Evolutionary conservation across 2,888 invertebrate genomes (phyloP), one percentile per base, ranked within the genome.

Genomic region (Charanyca ferruginea): DNA sequence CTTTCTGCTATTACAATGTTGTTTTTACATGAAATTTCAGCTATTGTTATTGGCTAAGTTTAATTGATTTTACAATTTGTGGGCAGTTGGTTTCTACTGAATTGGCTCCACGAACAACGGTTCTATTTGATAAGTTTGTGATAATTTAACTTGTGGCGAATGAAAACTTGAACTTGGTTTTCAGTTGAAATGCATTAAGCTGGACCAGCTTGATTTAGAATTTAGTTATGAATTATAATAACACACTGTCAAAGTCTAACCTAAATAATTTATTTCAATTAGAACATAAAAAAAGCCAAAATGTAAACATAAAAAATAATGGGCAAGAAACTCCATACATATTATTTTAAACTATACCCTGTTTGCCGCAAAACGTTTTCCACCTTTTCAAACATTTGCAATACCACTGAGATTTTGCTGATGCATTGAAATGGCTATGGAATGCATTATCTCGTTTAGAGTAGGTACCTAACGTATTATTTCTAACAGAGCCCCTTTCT

Each of bases 11-110:
- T 44, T 41, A 45, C 73, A 53, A 16, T 79, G 67, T 79, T 81
- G 78, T 73, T 84, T 81, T 80, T 83, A 66, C 48, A 70, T 22
- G 35, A 53, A 80, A 77, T 66, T 66, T 70, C 41, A 53, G 60
- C 70, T 76, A 83, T 76, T 74, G 71, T 72, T 78, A 69, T 79
- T 63, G 66, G 41, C 61, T 54, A 55, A 79, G 69, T 80, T 84
- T 68, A 72, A 83, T 81, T 76, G 78, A 68, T 78, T 82, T 71
- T 73, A 65, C 41, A 47, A 22, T 60, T 57, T 48, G 32, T 48
- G 38, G 32, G 22, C 23, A 44, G 11, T 42, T 53, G 52, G 28
- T 23, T 45, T 22, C 9, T 20, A n/a, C 2, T 48, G 28, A 20
- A 41, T 25, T 11, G 3, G 9, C 18, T 38, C 2, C 13, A n/a